Conservation (phyloP, 2,888 invertebrate species). For the Morpho helenor region DNA sequence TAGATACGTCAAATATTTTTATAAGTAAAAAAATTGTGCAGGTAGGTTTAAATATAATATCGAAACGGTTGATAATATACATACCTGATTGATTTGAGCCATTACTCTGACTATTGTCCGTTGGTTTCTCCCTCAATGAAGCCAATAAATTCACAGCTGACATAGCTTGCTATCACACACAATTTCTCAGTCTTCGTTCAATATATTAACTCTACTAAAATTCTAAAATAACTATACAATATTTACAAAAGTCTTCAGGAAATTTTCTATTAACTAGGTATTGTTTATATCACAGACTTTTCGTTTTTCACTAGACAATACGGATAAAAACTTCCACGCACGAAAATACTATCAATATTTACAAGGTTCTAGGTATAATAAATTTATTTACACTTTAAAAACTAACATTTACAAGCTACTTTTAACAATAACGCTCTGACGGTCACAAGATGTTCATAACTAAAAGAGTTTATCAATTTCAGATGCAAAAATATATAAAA, state of each 20-base stretch:
- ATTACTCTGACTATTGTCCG: conserved; percentile 64
- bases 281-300: conserved; percentile 82
- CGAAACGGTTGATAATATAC: conserved; percentile 21
- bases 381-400: conserved; percentile 78
- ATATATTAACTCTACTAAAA: conserved; percentile 73
- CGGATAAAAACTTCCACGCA: conserved; percentile 80
- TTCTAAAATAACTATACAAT: conserved; percentile 74
- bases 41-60: conserved; percentile 14
- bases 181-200: conserved; percentile 75
- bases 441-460: conserved; percentile 78
- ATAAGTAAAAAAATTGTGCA: conserved; percentile 9
- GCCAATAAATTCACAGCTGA: conserved; percentile 76
- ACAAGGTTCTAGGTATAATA: conserved; percentile 74
- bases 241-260: conserved; percentile 75
- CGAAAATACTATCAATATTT: conserved; percentile 77
- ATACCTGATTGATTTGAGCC: conserved; percentile 66
- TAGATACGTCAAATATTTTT: conserved; percentile 6
- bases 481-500: conserved; percentile 80
- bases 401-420: conserved; percentile 76
- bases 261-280: conserved; percentile 75
- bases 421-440: conserved; percentile 76
- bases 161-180: conserved; percentile 71
- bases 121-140: conserved; percentile 73
- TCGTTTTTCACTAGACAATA: conserved; percentile 79
- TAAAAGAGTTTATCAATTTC: conserved; percentile 79